Base-by-base conservation (phyloP, 2,797 vertebrate species). In the Anabas testudineus region DNA sequence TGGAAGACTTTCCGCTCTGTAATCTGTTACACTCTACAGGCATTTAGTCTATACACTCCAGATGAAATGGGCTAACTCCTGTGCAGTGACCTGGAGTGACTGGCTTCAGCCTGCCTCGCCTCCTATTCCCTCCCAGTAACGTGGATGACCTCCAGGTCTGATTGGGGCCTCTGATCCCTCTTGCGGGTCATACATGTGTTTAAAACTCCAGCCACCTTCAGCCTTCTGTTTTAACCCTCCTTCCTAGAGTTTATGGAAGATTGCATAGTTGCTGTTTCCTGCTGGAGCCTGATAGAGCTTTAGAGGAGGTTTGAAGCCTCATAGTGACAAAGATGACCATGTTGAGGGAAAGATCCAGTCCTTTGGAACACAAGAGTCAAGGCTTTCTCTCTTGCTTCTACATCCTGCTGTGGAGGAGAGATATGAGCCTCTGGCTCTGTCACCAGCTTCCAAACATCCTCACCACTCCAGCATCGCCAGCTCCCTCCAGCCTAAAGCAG, bases 41-140 rank as follows among this genome's bases (percentile, higher is more conserved):
- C 72, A 49, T 80, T 81, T 78, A 71, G 74, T 72, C 74, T 52
- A 58, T 64, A 77, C 46, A 49, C 61, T 74, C 46, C 48, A 67
- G 55, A 76, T 80, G 58, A 87, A 88, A 83, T 71, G 61, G 69
- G 60, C 76, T 73, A 74, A 75, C 22, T 74, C 64, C 58, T 88
- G 84, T 78, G 83, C 76, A 26, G 12, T 85, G 80, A 89, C 84
- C 80, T 84, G 78, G 56, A 84, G 78, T 78, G 80, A 85, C 81
- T 43, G 4, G 48, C 71, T 71, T 34, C 63, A 74, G 55, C 73
- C 68, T 63, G 57, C 77, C 43, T 73, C 7, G 14, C 62, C 66
- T 82, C 51, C 48, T 66, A 69, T 81, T 73, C 68, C 70, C 73
- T 68, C 46, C 62, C 39, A 37, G 69, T 82, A 67, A 84, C 81